phyloP scores from a whole-genome alignment of 2,113 vertebrate genomes.

The Rhegmatorhina hoffmannsi region DNA sequence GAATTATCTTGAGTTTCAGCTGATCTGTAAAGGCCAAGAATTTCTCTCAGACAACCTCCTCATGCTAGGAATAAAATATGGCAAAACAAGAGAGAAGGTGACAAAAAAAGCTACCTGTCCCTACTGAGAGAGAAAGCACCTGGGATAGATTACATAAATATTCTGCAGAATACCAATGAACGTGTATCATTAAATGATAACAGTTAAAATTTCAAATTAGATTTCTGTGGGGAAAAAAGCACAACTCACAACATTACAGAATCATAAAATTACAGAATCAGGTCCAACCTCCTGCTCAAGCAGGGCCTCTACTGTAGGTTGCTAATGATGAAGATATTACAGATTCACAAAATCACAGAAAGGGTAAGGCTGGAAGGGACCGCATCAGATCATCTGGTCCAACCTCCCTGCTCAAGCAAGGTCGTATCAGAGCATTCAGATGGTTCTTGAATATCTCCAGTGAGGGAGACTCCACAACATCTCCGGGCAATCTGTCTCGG shows the following conservation, averaged over 20 bases:
- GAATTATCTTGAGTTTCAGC: background rate
- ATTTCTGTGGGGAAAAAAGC: background rate
- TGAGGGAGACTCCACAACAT: background rate
- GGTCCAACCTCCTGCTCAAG: rapidly evolving
- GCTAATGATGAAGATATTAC: background rate
- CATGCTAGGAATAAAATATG: background rate
- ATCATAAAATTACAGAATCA: background rate
- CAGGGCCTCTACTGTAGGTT: background rate
- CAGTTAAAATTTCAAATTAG: background rate
- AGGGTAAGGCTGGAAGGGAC: background rate
- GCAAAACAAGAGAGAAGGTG: background rate
- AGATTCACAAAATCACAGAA: background rate
- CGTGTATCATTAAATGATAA: background rate
- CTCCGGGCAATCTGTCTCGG: background rate
- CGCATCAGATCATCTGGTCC: background rate
- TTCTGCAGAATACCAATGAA: background rate
- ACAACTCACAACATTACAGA: background rate
- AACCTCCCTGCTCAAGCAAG: background rate
- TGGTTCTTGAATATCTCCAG: background rate
- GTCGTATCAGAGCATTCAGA: background rate
- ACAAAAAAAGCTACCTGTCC: rapidly evolving
- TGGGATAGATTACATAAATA: background rate
- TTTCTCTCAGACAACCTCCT: background rate
- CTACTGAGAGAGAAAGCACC: background rate
- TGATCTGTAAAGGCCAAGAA: background rate